Evolutionary conservation across 2,888 invertebrate genomes (phyloP), one percentile per base, ranked within the genome.

Genomic region (Ommatoiulus sabulosus): DNA sequence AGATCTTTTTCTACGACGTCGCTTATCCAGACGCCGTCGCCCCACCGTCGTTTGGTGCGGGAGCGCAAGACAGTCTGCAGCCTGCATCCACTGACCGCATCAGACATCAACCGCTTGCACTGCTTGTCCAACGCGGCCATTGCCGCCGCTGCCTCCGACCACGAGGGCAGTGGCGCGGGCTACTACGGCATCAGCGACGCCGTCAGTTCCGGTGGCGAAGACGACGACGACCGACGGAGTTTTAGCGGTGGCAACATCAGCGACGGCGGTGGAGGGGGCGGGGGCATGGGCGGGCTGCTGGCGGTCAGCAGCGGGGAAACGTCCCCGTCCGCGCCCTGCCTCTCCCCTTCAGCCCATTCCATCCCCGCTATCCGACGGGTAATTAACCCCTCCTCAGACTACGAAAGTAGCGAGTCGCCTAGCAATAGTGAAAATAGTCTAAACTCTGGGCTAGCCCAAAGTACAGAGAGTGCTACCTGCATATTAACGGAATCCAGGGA

Each of bases 351-450:
- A 15, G 46, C 80, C 44, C 43, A 43, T 20, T 48, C 87, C 43
- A 86, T 90, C 7, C 90, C 90, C 10, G 89, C 90, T 87, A 90
- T 90, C 46, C 90, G 90, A 24, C 89, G 90, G 46, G 89, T 84
- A 86, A 85, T 90, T 46, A 90, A 90, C 84, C 89, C 90, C 85
- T 91, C 91, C 12, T 91, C 91, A 15, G 91, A 91, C 88, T 91
- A 91, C 90, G 93, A 93, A 90, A 93, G 93, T 90, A 92, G 92
- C 89, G 93, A 93, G 90, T 93, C 93, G 4, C 93, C 93, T 10
- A 92, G 92, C 90, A 92, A 92, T 88, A 93, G 93, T 90, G 93
- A 93, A 89, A 92, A 92, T 89, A 92, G 92, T 90, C 92, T 90
- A 63, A 90, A 90, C 46, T 44, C 85, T 44, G 63, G 46, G 43